A percentile compares a stretch with the other conserved stretches of the same genome.
Evolutionary conservation across 2,113 vertebrate species (phyloP).

Genomic region (Macquaria australasica): DNA sequence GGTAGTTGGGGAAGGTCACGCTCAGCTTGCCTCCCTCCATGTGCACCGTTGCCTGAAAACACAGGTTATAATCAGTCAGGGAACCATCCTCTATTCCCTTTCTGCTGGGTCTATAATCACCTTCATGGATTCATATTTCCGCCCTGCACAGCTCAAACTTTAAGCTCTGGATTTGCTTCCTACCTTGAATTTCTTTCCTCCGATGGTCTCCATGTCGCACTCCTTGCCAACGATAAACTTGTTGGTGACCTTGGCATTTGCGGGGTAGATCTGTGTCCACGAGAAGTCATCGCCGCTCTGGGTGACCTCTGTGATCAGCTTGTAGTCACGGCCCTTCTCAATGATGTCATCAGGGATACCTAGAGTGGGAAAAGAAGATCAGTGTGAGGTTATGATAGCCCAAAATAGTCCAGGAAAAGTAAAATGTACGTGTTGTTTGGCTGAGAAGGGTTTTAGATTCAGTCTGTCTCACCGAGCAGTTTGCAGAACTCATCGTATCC

Average conservation of each 20-base stretch:
- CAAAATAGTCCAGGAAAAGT: neutral
- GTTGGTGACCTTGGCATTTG: conserved; percentile 87
- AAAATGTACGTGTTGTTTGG: neutral
- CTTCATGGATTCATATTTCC: neutral
- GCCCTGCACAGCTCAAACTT: neutral
- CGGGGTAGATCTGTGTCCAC: conserved; percentile 91
- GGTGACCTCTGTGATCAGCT: conserved; percentile 89
- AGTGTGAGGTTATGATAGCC: neutral
- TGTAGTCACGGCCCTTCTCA: conserved; percentile 89
- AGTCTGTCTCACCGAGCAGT: conserved; percentile 79
- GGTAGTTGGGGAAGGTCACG: conserved; percentile 88
- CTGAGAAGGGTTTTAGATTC: neutral
- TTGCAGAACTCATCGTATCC: conserved; percentile 91
- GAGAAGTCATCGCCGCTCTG: conserved; percentile 90
- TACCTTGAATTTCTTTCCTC: conserved; percentile 96
- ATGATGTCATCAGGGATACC: conserved; percentile 88
- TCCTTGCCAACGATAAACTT: conserved; percentile 90
- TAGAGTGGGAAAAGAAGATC: conserved; percentile 50
- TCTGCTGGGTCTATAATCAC: conserved; percentile 47
- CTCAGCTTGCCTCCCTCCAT: conserved; percentile 76
- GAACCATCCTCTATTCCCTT: neutral
- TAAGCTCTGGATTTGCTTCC: conserved; percentile 9
- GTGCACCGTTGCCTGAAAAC: conserved; percentile 78
- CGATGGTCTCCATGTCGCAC: conserved; percentile 91
- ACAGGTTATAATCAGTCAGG: neutral